phyloP scores from a whole-genome alignment of 2,797 vertebrate species.

The Notamacropus eugenii region DNA sequence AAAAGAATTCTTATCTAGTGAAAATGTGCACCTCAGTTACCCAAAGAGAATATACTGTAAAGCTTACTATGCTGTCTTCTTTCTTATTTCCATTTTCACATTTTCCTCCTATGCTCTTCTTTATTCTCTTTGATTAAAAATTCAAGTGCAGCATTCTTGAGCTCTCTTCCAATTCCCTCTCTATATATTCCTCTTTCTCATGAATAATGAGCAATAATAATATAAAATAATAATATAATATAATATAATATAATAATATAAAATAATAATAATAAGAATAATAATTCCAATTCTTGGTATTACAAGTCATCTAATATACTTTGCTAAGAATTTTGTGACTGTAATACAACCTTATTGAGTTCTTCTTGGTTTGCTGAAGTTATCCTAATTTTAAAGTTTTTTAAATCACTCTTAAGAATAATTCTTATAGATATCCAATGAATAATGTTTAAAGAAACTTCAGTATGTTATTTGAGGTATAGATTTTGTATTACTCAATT shows the following conservation, averaged over 20 bases:
- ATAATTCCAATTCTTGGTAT: not conserved
- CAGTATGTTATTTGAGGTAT: not conserved
- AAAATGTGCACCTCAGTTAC: not conserved
- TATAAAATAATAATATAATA: no score
- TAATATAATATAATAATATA: no score
- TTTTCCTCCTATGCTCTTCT: not conserved
- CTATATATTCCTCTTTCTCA: not conserved
- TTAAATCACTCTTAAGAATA: not conserved
- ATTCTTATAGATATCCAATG: not conserved
- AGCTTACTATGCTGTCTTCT: not conserved
- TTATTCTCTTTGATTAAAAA: slow-evolving; percentile 45
- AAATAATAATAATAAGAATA: no score
- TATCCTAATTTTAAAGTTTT: not conserved
- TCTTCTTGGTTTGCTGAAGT: not conserved
- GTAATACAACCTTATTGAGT: not conserved
- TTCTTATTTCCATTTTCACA: not conserved
- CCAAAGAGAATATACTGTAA: not conserved
- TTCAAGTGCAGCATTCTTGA: slow-evolving; percentile 6
- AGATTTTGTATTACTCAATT: not conserved
- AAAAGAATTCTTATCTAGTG: not conserved
- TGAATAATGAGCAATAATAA: no score
- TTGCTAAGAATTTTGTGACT: not conserved
- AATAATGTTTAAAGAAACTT: not conserved
- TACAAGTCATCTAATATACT: not conserved
- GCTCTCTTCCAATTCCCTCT: slow-evolving; percentile 12